These are phyloP conservation scores for Andrena chrysosceles DNA, from an alignment of 2,888 invertebrate species.

Conservation along the genomic window DNA sequence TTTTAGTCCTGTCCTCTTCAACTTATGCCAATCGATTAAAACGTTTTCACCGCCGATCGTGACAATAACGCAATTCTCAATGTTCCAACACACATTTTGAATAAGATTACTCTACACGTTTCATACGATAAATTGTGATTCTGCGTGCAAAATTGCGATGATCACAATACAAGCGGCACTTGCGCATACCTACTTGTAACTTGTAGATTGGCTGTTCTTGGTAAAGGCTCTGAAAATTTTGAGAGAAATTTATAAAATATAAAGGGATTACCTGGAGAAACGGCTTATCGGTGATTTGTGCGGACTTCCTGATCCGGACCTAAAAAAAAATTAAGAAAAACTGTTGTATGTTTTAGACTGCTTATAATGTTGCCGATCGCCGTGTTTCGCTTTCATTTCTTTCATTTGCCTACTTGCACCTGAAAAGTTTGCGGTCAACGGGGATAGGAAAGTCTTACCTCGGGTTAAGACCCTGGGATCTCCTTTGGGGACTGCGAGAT, in stretches of 20 bases:
- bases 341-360: slow-evolving; percentile 75
- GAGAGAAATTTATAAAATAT: slow-evolving; percentile 59
- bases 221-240: slow-evolving; percentile 74
- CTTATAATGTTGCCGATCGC: slow-evolving; percentile 65
- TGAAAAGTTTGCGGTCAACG: slow-evolving; percentile 73
- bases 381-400: slow-evolving; percentile 62
- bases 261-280: slow-evolving; percentile 78
- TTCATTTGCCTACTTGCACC: slow-evolving; percentile 71
- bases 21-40: slow-evolving; percentile 52
- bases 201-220: slow-evolving; percentile 52
- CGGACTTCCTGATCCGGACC: slow-evolving; percentile 81
- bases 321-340: slow-evolving; percentile 79
- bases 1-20: slow-evolving; percentile 57
- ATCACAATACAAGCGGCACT: slow-evolving; percentile 73
- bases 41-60: slow-evolving; percentile 54
- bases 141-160: slow-evolving; percentile 73
- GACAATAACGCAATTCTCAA: slow-evolving; percentile 54
- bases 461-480: slow-evolving; percentile 76
- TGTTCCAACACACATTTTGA: slow-evolving; percentile 37
- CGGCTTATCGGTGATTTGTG: slow-evolving; percentile 73
- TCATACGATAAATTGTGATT: slow-evolving; percentile 61
- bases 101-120: slow-evolving; percentile 53
- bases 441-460: slow-evolving; percentile 76
- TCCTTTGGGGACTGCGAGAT: slow-evolving; percentile 79
- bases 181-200: slow-evolving; percentile 74